A percentile compares a stretch with the other conserved stretches of the same genome.
These are phyloP conservation scores for Ellobius talpinus DNA, from an alignment of 2,113 vertebrate genomes.

Conservation along the genomic window DNA sequence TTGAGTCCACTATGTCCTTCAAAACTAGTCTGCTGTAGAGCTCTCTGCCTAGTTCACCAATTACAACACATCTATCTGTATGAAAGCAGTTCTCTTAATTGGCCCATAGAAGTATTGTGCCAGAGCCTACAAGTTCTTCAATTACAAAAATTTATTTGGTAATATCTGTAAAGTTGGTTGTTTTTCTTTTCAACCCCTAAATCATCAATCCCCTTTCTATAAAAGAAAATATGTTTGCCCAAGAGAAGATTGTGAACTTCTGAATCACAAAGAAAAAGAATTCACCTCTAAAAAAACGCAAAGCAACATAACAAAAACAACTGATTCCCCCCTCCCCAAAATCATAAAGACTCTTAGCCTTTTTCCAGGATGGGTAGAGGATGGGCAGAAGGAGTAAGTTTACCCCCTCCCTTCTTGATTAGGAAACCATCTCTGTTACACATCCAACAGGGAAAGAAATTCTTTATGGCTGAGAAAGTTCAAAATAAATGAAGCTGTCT, in stretches of 20 bases:
- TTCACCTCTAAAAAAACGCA: neutral
- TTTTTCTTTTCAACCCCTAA: neutral
- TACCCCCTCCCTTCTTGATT: neutral
- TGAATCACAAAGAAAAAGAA: neutral
- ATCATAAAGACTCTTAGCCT: neutral
- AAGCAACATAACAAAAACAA: neutral
- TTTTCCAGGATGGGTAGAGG: neutral
- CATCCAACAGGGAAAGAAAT: neutral
- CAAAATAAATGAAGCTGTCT: neutral
- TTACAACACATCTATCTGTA: neutral
- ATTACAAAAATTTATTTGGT: neutral
- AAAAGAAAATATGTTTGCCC: neutral
- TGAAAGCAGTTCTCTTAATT: neutral
- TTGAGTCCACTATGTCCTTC: neutral
- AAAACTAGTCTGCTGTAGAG: neutral
- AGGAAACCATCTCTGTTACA: neutral
- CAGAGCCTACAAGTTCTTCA: neutral
- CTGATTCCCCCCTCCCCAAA: neutral
- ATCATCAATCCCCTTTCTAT: neutral
- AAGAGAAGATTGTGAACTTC: neutral
- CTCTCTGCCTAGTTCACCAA: accelerated
- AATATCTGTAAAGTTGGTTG: neutral
- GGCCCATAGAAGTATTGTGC: neutral
- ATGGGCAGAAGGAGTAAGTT: neutral
- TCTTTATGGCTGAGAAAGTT: neutral